Conservation (phyloP, 2,797 vertebrate species). For the Gambelia wislizenii region DNA sequence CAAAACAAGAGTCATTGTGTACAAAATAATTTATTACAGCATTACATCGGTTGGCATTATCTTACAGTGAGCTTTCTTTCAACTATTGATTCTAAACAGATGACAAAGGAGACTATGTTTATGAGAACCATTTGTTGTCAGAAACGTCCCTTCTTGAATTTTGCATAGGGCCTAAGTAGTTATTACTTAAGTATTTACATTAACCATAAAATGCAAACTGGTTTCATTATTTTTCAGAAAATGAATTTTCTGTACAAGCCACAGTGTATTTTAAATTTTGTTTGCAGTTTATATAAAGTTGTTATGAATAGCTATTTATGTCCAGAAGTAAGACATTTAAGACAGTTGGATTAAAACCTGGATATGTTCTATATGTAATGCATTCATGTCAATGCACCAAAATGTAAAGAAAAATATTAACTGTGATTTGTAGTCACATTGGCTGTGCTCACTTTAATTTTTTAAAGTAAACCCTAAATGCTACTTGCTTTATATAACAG, state of each 20-base stretch:
- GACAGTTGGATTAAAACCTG: slow-evolving; percentile 66
- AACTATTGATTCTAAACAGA: slow-evolving; percentile 72
- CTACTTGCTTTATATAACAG: slow-evolving; percentile 53
- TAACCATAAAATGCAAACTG: slow-evolving; percentile 71
- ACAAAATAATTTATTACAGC: slow-evolving; percentile 87
- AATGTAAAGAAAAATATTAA: slow-evolving; percentile 61
- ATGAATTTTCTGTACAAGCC: slow-evolving; percentile 72
- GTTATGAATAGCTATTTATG: slow-evolving; percentile 57
- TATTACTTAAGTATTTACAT: slow-evolving; percentile 77
- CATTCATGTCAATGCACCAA: slow-evolving; percentile 64
- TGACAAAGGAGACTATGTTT: slow-evolving; percentile 71
- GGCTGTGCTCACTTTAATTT: slow-evolving; percentile 61
- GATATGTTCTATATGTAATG: slow-evolving; percentile 46
- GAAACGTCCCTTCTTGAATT: slow-evolving; percentile 74
- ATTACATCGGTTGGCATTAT: slow-evolving; percentile 78
- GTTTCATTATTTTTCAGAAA: slow-evolving; percentile 68
- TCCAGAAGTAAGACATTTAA: slow-evolving; percentile 67
- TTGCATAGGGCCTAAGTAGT: slow-evolving; percentile 73
- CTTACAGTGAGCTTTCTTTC: slow-evolving; percentile 78
- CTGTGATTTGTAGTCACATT: slow-evolving; percentile 57
- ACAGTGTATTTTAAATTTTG: slow-evolving; percentile 67
- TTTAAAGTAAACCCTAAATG: slow-evolving; percentile 36
- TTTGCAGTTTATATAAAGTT: slow-evolving; percentile 72
- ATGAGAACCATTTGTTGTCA: slow-evolving; percentile 75
- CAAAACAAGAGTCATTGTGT: slow-evolving; percentile 70